Percentiles rank a stretch among this genome's conserved stretches.
Conservation (phyloP, 2,797 vertebrate genomes). For the Hypotaenidia philippensis region DNA sequence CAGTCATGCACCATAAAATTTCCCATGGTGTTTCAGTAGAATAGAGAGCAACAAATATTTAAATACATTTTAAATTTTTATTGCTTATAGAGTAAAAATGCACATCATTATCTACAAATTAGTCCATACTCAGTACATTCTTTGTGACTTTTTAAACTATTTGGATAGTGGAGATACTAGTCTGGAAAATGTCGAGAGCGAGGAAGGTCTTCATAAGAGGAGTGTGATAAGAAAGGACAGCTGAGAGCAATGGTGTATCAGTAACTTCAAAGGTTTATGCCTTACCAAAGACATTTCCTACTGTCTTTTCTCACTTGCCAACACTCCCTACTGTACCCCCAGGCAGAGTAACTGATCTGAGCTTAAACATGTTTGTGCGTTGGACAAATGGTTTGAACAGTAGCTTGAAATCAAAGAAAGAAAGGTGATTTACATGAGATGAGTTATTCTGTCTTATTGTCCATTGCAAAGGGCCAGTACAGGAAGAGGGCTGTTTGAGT, state of each 20-base stretch:
- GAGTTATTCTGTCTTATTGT: slow-evolving; percentile 21
- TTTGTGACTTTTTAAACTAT: background rate
- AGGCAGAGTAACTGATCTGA: slow-evolving; percentile 48
- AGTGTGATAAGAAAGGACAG: background rate
- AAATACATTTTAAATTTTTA: accelerated
- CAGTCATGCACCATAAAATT: background rate
- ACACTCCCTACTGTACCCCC: background rate
- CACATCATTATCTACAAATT: background rate
- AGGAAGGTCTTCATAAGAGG: background rate
- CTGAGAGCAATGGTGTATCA: background rate
- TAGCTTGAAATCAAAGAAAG: slow-evolving; percentile 42
- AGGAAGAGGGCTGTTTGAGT: background rate
- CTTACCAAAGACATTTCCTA: background rate
- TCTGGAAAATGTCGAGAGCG: background rate
- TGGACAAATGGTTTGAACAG: slow-evolving; percentile 35
- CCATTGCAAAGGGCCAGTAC: background rate
- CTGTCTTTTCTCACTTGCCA: background rate
- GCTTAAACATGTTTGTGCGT: background rate
- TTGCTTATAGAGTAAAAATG: background rate
- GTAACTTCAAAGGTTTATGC: background rate
- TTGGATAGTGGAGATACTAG: background rate
- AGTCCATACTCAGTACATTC: background rate
- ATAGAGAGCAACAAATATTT: background rate
- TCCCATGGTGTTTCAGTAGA: background rate
- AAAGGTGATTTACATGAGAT: background rate